A percentile compares a stretch with the other conserved stretches of the same genome.
These are phyloP conservation scores for Marmota flaviventris DNA, from an alignment of 2,113 vertebrate species.

Conservation along the genomic window DNA sequence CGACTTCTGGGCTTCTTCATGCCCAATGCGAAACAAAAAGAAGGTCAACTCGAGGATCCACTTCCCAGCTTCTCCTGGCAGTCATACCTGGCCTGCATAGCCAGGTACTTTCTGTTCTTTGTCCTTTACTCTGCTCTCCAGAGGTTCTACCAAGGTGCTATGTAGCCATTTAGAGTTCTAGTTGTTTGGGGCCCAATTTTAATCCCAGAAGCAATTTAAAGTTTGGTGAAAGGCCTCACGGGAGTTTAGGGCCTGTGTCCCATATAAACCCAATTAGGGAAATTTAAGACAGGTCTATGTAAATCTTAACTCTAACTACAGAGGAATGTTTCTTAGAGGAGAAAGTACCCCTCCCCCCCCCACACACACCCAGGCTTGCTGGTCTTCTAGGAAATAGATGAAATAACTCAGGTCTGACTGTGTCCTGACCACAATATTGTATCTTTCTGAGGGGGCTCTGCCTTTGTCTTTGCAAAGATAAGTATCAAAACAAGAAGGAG, in stretches of 20 bases:
- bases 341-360: background rate
- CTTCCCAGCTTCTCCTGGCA: background rate
- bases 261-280: constrained; percentile 61
- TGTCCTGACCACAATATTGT: background rate
- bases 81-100: background rate
- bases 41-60: background rate
- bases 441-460: background rate
- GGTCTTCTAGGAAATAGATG: background rate
- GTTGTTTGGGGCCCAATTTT: background rate
- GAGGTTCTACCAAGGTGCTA: background rate
- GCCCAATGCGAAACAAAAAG: background rate
- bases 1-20: background rate
- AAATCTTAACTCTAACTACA: background rate
- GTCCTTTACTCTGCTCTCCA: background rate
- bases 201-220: constrained; percentile 81
- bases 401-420: background rate
- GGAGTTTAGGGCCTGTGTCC: constrained; percentile 49
- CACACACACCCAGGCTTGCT: background rate
- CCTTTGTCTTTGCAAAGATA: background rate
- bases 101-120: background rate
- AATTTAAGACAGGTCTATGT: background rate
- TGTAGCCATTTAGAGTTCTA: constrained; percentile 32
- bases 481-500: background rate
- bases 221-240: constrained; percentile 63
- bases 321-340: background rate